A percentile compares a stretch with the other conserved stretches of the same genome.
Conservation (phyloP, 2,113 vertebrate genomes). For the Delphinus delphis region DNA sequence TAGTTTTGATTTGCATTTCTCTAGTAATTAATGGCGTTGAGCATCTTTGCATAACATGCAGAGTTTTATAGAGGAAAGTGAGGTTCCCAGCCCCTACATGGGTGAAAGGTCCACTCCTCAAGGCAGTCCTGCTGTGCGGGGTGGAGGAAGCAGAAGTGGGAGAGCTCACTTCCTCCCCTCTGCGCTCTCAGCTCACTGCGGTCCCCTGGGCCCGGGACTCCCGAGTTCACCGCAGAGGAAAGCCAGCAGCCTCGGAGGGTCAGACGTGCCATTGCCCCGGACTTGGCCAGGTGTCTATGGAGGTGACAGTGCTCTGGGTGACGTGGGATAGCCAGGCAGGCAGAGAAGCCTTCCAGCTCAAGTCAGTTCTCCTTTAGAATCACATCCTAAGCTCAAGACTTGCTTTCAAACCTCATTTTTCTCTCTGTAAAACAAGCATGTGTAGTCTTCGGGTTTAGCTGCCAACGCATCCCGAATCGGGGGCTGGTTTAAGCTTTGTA, state of each 20-base stretch:
- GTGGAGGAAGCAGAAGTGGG: not conserved
- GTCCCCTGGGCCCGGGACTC: not conserved
- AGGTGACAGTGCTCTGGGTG: not conserved
- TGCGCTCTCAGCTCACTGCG: fast-evolving
- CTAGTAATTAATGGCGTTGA: not conserved
- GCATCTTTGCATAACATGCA: not conserved
- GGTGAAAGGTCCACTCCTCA: not conserved
- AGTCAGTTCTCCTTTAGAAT: too few species aligned
- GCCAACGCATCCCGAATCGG: not conserved
- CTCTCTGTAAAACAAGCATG: not conserved
- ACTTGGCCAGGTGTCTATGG: fast-evolving
- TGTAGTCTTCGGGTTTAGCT: not conserved
- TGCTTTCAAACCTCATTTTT: not conserved
- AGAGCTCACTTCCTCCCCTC: not conserved
- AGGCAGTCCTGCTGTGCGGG: not conserved
- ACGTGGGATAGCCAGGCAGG: fast-evolving
- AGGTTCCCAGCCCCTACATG: not conserved
- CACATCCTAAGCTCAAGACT: fast-evolving
- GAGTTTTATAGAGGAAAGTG: not conserved
- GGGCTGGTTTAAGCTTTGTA: not conserved
- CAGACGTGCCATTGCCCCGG: not conserved
- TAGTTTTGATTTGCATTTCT: not conserved
- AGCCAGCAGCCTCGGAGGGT: not conserved
- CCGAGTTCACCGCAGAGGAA: not conserved
- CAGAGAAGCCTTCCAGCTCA: not conserved